Base-by-base conservation (phyloP, 2,113 vertebrate genomes). In the Zapus hudsonius region DNA sequence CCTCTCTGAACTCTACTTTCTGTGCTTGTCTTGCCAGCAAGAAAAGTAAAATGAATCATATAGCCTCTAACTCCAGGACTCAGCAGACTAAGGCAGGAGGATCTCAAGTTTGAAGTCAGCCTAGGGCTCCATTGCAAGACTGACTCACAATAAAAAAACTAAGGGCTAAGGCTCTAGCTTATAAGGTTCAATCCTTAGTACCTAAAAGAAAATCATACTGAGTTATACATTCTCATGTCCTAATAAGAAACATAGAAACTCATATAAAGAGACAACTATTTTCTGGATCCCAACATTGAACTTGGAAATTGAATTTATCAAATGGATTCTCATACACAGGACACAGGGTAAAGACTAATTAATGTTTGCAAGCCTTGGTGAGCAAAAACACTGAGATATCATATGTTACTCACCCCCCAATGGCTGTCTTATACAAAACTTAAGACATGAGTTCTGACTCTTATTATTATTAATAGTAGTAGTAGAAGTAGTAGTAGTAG, bases 301-400 rank as follows among this genome's bases (percentile, higher is more conserved):
- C 70, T 84, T 44, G 75, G 70, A 91, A 84, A 59, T 40, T 17
- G 55, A 85, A 91, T 75, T 89, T 84, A 88, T 61, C 40, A 44
- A 20, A 2, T 44, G 31, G 33, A 36, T 89, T 23, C 33, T 73
- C 59, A 94, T n/a, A 81, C 38, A 81, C 93, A 91, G 55, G 36
- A 93, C 20, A 57, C 27, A 76, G 22, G 23, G 11, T 17, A 88
- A 84, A 20, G 27, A 25, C 63, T 84, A 88, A 40, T 22, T 15
- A 64, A 44, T 36, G 5, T 73, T 38, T 78, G 12, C 20, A 66
- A 66, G 61, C n/a, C 23, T 12, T 72, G 10, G 9, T 73, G n/a
- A 85, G 29, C 73, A 76, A 61, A 94, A 81, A 20, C 40, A 64
- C 16, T 82, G 6, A 91, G 76, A 76, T 75, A 75, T 25, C 3